Evolutionary conservation across 2,113 vertebrate genomes (phyloP).

Genomic region (Motacilla tschutschensis): DNA sequence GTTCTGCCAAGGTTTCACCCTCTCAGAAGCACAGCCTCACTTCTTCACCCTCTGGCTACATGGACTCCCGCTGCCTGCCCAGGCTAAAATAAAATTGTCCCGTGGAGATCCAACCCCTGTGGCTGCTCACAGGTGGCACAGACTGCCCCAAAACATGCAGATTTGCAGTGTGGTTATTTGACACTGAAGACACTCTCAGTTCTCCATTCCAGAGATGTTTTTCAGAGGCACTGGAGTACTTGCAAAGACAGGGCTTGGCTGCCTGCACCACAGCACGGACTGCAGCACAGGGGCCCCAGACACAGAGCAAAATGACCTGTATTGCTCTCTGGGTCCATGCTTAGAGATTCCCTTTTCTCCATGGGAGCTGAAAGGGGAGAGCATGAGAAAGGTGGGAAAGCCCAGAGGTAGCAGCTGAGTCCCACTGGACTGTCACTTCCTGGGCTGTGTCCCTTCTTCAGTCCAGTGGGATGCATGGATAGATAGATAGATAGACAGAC

Average conservation of each 20-base stretch:
- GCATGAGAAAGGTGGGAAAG: neutral
- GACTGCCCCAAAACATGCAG: neutral
- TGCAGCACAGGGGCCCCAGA: neutral
- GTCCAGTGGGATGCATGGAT: no score
- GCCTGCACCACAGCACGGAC: neutral
- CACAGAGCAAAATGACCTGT: neutral
- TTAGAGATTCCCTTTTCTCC: neutral
- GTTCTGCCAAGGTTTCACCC: neutral
- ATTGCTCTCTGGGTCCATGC: neutral
- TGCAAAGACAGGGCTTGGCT: neutral
- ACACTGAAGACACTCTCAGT: neutral
- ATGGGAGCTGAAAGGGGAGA: neutral
- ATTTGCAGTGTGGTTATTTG: neutral
- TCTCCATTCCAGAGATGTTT: neutral
- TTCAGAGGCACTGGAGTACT: neutral
- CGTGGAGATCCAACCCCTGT: neutral
- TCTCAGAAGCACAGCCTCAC: neutral
- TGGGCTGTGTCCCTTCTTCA: no score
- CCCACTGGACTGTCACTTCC: fast-evolving
- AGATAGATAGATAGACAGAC: neutral
- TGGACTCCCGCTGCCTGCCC: neutral
- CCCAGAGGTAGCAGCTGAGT: fast-evolving
- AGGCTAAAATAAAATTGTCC: neutral
- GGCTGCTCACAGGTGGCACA: fast-evolving
- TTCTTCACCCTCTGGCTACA: neutral